phyloP scores from a whole-genome alignment of 2,113 vertebrate genomes.

The Rallus limicola region DNA sequence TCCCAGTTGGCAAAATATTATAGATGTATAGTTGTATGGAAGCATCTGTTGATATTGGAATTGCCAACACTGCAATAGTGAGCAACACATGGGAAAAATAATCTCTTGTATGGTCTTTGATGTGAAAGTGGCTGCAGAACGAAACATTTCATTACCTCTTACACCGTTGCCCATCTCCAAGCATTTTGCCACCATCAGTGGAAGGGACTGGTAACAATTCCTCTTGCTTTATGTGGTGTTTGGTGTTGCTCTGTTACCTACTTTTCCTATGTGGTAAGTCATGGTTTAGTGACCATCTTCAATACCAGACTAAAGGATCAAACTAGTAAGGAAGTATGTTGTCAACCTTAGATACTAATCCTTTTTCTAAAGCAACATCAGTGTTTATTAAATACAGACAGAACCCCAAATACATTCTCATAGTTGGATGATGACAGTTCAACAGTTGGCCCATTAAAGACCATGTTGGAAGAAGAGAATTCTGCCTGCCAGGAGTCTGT shows the following conservation, averaged over 20 bases:
- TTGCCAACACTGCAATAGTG: not conserved
- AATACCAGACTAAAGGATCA: not conserved
- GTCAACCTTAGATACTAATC: not conserved
- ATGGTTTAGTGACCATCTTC: rapidly evolving
- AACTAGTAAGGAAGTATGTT: not conserved
- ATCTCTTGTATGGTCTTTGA: not conserved
- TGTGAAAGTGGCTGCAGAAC: not conserved
- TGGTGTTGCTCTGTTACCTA: rapidly evolving
- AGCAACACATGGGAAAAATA: not conserved
- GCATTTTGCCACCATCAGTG: not conserved
- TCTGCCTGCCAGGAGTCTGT: not conserved
- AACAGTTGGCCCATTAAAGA: not conserved
- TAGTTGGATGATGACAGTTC: not conserved
- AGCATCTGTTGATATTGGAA: not conserved
- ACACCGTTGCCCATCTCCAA: rapidly evolving
- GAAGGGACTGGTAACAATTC: not conserved
- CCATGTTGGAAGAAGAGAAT: not conserved
- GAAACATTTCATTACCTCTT: not conserved
- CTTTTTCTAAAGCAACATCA: not conserved
- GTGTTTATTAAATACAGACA: rapidly evolving
- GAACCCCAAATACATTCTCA: not conserved
- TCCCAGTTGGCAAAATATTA: not conserved
- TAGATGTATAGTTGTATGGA: not conserved
- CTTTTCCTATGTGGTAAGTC: not conserved
- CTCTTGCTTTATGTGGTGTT: not conserved